Conservation (phyloP, 2,113 vertebrate species). For the Axis porcinus region DNA sequence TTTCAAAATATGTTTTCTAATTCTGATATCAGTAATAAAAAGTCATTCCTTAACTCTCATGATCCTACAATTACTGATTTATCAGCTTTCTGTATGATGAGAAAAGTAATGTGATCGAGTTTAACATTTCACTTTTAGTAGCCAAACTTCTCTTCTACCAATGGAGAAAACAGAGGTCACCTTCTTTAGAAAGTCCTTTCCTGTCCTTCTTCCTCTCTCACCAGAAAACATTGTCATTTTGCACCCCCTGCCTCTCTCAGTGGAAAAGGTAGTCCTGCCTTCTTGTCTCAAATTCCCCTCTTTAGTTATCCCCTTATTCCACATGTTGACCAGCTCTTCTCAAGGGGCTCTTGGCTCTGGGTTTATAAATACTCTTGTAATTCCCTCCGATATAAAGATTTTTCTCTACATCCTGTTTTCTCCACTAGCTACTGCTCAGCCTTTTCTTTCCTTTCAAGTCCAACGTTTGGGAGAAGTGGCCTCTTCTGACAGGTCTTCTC, state of each 20-base stretch:
- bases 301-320: too few species aligned
- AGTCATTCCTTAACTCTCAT: background rate
- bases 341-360: background rate
- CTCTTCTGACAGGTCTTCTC: background rate
- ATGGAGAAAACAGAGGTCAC: background rate
- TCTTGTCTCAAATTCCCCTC: background rate
- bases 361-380: background rate
- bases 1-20: slow-evolving; percentile 16
- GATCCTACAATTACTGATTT: background rate
- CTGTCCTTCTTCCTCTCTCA: background rate
- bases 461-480: background rate
- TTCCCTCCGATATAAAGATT: background rate
- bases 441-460: background rate
- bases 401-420: background rate
- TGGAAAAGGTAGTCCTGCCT: background rate
- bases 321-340: background rate
- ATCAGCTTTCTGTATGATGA: background rate
- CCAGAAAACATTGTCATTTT: background rate
- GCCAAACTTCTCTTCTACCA: background rate
- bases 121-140: background rate
- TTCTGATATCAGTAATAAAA: background rate
- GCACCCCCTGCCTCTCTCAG: background rate
- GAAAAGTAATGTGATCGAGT: background rate
- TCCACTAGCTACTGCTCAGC: background rate
- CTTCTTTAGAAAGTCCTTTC: background rate